These are phyloP conservation scores for Scomber scombrus DNA, from an alignment of 2,113 vertebrate genomes.

Conservation along the genomic window DNA sequence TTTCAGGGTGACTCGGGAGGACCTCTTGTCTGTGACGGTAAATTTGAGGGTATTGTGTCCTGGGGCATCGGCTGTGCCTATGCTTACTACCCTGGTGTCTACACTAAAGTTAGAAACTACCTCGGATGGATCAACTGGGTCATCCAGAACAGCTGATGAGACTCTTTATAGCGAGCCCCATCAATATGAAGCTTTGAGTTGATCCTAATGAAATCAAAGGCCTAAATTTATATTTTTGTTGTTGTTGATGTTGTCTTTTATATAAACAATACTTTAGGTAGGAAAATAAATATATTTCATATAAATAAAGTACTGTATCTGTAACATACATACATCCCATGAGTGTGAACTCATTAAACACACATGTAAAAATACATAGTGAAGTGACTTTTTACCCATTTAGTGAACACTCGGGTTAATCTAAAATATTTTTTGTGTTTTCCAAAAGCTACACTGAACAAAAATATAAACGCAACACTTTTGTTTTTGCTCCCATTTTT, in stretches of 20 bases:
- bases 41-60: conserved; percentile 86
- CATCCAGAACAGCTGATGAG: conserved; percentile 52
- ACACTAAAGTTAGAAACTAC: conserved; percentile 85
- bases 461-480: no score
- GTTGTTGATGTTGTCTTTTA: conserved; percentile 1
- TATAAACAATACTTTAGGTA: not conserved
- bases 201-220: not conserved
- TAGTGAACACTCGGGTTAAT: not conserved
- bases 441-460: not conserved
- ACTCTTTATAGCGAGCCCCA: not conserved
- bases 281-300: not conserved
- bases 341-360: not conserved
- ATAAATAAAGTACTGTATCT: not conserved
- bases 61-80: conserved; percentile 86
- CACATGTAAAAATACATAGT: not conserved
- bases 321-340: not conserved
- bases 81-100: conserved; percentile 83
- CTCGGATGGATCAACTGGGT: conserved; percentile 78
- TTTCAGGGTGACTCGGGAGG: conserved; percentile 87
- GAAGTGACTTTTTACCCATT: no score
- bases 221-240: not conserved
- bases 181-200: conserved; percentile 11
- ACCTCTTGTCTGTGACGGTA: conserved; percentile 82
- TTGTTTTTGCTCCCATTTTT: no score
- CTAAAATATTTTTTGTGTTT: conserved; percentile 20